These are phyloP conservation scores for Chlorops oryzae DNA, from an alignment of 1,140 invertebrate species.

Conservation along the genomic window DNA sequence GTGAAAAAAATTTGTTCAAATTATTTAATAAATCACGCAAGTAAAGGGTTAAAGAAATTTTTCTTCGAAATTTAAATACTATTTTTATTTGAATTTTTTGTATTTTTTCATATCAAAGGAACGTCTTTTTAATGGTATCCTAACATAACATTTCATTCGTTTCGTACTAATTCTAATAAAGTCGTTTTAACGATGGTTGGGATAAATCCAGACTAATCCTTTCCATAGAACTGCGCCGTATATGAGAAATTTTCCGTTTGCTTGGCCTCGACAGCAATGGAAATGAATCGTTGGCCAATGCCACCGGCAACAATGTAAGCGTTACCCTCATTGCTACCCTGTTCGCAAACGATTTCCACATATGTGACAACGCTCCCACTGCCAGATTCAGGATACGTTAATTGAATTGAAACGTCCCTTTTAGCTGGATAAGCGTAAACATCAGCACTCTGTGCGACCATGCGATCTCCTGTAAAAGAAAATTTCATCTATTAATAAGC, in stretches of 20 bases:
- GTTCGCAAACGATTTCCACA: slow-evolving; percentile 34
- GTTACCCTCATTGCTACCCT: slow-evolving; percentile 30
- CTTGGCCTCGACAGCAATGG: slow-evolving; percentile 36
- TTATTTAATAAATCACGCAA: too few species aligned
- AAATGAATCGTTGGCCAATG: slow-evolving; percentile 38
- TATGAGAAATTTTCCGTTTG: slow-evolving; percentile 33
- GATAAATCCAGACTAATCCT: too few species aligned
- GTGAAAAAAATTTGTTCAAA: too few species aligned
- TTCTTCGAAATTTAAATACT: too few species aligned
- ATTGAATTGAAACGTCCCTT: slow-evolving; percentile 34
- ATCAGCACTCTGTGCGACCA: slow-evolving; percentile 35
- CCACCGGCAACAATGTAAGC: slow-evolving; percentile 41
- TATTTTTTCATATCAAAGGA: too few species aligned
- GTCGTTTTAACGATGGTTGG: too few species aligned
- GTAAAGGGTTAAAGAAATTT: too few species aligned
- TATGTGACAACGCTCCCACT: slow-evolving; percentile 28
- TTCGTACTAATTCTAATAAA: too few species aligned
- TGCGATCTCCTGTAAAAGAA: slow-evolving; percentile 23
- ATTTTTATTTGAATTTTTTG: too few species aligned
- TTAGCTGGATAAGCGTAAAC: slow-evolving; percentile 20
- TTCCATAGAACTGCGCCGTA: slow-evolving; percentile 31
- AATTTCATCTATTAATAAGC: not conserved
- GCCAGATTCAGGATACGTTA: slow-evolving; percentile 35
- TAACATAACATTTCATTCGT: too few species aligned
- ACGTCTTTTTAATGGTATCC: too few species aligned